A percentile compares a stretch with the other conserved stretches of the same genome.
Evolutionary conservation across 2,113 vertebrate genomes (phyloP).

Genomic region (Arvicanthis niloticus): DNA sequence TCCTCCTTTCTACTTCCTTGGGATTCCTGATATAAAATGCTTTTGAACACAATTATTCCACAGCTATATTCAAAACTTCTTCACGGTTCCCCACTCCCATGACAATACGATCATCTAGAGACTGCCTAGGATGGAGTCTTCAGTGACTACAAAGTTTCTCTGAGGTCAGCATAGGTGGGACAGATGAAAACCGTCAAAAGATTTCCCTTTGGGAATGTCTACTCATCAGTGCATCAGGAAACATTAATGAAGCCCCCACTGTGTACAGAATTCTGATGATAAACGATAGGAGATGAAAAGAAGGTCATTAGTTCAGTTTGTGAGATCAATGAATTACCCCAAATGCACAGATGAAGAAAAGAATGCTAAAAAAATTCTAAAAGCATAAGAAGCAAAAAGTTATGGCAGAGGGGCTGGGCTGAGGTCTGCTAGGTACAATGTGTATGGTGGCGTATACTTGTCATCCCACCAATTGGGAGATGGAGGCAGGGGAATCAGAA

Average conservation of each 20-base stretch:
- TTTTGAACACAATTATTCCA: constrained; percentile 64
- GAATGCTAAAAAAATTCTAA: neutral
- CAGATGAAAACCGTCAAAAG: neutral
- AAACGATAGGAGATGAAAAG: neutral
- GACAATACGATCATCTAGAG: constrained; percentile 45
- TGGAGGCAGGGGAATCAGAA: neutral
- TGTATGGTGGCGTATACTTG: no score
- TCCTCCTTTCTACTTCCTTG: neutral
- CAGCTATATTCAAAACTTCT: constrained; percentile 53
- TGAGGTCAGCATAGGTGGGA: neutral
- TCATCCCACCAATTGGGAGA: no score
- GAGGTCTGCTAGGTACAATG: neutral
- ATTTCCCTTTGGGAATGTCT: neutral
- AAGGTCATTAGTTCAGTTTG: neutral
- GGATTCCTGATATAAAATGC: constrained; percentile 44
- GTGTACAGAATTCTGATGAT: neutral
- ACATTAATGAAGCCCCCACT: constrained; percentile 54
- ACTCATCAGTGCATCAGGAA: constrained; percentile 6
- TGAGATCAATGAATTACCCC: neutral
- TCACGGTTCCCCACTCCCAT: constrained; percentile 56
- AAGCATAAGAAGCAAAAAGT: neutral
- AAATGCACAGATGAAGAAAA: neutral
- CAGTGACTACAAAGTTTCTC: constrained; percentile 23
- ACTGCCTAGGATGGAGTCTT: constrained; percentile 21
- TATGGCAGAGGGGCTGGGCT: neutral